These are phyloP conservation scores for Orthosia cruda DNA, from an alignment of 2,888 invertebrate species.

Conservation along the genomic window DNA sequence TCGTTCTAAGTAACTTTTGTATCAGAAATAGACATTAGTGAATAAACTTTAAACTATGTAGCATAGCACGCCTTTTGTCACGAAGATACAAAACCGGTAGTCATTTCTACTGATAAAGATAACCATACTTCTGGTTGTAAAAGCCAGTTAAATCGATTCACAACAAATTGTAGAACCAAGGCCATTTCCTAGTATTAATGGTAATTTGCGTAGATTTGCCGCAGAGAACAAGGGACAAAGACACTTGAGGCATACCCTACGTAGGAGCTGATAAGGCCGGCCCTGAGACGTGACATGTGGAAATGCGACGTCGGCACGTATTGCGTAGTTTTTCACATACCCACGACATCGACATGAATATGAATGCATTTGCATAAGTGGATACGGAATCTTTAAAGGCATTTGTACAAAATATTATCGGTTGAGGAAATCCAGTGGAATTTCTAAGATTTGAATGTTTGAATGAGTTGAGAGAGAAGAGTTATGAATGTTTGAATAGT, in stretches of 20 bases:
- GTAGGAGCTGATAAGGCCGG: conserved; percentile 47
- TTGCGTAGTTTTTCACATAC: conserved; percentile 59
- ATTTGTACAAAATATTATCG: conserved; percentile 8
- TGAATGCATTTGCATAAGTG: conserved; percentile 44
- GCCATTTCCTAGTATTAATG: conserved; percentile 47
- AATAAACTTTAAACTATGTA: neutral
- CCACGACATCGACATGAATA: conserved; percentile 28
- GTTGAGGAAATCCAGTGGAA: conserved; percentile 16
- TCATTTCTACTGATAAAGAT: conserved; percentile 9
- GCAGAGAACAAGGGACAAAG: conserved; percentile 55
- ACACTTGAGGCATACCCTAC: conserved; percentile 32
- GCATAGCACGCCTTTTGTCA: neutral
- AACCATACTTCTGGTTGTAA: conserved; percentile 29
- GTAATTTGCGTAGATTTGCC: conserved; percentile 53
- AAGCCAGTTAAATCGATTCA: conserved; percentile 14
- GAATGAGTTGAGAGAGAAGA: too few relatives aligned
- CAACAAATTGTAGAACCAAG: conserved; percentile 13
- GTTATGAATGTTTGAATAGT: neutral
- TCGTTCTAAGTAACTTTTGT: neutral
- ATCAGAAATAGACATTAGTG: neutral
- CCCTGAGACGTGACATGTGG: conserved; percentile 52
- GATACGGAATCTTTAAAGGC: conserved; percentile 3
- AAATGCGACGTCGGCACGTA: conserved; percentile 26
- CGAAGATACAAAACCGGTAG: conserved; percentile 4
- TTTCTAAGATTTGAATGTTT: neutral